Evolutionary conservation across 2,113 vertebrate genomes (phyloP), one percentile per base, ranked within the genome.

Genomic region (Callocephalon fimbriatum): DNA sequence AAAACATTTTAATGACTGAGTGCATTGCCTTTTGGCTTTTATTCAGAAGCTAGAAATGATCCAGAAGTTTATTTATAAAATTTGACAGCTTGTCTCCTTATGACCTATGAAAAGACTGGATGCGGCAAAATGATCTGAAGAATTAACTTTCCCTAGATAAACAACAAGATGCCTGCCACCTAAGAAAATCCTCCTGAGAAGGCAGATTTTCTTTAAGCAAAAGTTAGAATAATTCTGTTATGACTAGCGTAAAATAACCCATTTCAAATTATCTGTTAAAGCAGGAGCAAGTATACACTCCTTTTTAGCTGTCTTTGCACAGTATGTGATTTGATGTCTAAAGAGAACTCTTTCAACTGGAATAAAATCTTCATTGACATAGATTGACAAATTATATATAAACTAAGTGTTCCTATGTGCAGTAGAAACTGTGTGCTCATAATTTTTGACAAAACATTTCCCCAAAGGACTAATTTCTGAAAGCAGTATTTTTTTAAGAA

Each of bases 41-140:
- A 47, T 67, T 93, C 75, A 94, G 89, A 89, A 87, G 56, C 32
- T 81, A 89, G 80, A 94, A 94, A 88, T 87, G 93, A 95, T 68
- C 94, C 80, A 94, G 83, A 78, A 81, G 72, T 89, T 81, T 95
- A 87, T 86, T 89, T 93, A 82, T 59, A 91, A 91, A 91, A 74
- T 96, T 93, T 87, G 77, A 76, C 58, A 65, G 62, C 80, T 56
- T 85, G 56, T 82, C 77, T 93, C 51, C 35, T 68, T 78, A 31
- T 81, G 68, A 91, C 59, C 51, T 45, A 48, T 19, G 47, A 68
- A 97, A 85, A 40, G 53, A 72, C 23, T 68, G 35, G 44, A 94
- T 94, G 87, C 70, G 80, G 62, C 77, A 91, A 76, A 75, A 91
- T 45, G 31, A 86, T 71, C 56, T 85, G 44, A 96, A 71, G 65